phyloP scores from a whole-genome alignment of 2,888 invertebrate genomes.

The Heliothis peltigera region DNA sequence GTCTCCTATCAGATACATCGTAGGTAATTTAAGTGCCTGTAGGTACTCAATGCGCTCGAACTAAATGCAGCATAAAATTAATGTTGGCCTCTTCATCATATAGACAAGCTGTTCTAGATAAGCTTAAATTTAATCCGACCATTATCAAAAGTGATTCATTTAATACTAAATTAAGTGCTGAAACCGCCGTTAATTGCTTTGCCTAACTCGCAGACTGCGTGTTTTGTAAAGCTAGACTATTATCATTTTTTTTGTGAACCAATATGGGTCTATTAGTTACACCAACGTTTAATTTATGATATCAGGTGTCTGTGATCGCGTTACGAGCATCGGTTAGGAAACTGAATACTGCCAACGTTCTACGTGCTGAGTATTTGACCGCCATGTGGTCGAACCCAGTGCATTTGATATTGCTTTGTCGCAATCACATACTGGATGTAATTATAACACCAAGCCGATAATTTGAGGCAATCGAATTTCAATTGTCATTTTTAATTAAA shows the following conservation, averaged over 20 bases:
- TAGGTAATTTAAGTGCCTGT: no score
- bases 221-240: slow-evolving; percentile 48
- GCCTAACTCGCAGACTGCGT: slow-evolving; percentile 30
- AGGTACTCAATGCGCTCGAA: no score
- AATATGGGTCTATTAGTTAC: slow-evolving; percentile 56
- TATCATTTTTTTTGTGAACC: slow-evolving; percentile 53
- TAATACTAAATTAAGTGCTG: slow-evolving; percentile 51
- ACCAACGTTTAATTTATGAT: slow-evolving; percentile 74
- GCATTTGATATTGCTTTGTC: slow-evolving; percentile 79
- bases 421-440: slow-evolving; percentile 69
- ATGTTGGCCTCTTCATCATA: neutral
- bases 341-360: slow-evolving; percentile 72
- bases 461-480: slow-evolving; percentile 66
- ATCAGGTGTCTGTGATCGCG: slow-evolving; percentile 77
- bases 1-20: no score
- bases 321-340: slow-evolving; percentile 80
- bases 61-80: neutral
- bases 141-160: slow-evolving; percentile 38
- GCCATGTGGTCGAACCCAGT: slow-evolving; percentile 79
- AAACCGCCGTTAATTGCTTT: slow-evolving; percentile 52
- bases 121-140: slow-evolving; percentile 17
- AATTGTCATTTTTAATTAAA: slow-evolving; percentile 56
- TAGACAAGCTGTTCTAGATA: slow-evolving; percentile 14
- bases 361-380: slow-evolving; percentile 68
- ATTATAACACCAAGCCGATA: slow-evolving; percentile 67